These are phyloP conservation scores for Gnathonemus longibarbis DNA, from an alignment of 2,113 vertebrate genomes.

Conservation along the genomic window DNA sequence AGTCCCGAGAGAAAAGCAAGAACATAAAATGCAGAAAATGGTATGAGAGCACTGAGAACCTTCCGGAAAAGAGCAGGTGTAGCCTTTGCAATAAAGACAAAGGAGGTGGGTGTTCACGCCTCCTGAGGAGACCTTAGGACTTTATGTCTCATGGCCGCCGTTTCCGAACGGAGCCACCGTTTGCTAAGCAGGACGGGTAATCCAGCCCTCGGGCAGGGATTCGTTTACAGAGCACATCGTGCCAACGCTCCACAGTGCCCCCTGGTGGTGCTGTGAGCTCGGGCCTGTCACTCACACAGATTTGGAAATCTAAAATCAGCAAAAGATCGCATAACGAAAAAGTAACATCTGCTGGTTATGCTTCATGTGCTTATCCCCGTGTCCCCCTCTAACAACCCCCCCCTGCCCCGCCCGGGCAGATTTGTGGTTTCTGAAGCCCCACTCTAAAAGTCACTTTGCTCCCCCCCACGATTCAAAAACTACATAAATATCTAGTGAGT, in stretches of 20 bases:
- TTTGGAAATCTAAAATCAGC: not conserved
- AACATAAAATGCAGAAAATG: constrained; percentile 19
- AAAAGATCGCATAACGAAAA: not conserved
- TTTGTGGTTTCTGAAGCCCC: too few species aligned
- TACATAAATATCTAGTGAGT: not conserved
- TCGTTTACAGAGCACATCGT: not conserved
- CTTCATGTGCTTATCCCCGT: not conserved
- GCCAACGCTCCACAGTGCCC: not conserved
- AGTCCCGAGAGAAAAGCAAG: constrained; percentile 17
- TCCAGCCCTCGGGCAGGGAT: not conserved
- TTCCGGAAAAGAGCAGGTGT: not conserved
- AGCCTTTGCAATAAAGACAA: not conserved
- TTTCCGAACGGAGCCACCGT: not conserved
- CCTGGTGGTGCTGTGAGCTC: not conserved
- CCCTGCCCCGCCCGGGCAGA: not conserved
- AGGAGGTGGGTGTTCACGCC: too few species aligned
- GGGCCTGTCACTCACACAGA: not conserved
- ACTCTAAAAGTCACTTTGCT: too few species aligned
- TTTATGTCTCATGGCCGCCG: not conserved
- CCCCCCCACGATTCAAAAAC: not conserved
- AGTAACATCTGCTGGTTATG: not conserved
- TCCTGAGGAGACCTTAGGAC: not conserved
- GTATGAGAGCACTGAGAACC: not conserved
- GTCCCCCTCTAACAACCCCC: not conserved
- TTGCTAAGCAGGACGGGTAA: not conserved